Percentiles rank a stretch among this genome's conserved stretches.
Conservation (phyloP, 1,140 invertebrate genomes). For the Melanaphis sacchari region DNA sequence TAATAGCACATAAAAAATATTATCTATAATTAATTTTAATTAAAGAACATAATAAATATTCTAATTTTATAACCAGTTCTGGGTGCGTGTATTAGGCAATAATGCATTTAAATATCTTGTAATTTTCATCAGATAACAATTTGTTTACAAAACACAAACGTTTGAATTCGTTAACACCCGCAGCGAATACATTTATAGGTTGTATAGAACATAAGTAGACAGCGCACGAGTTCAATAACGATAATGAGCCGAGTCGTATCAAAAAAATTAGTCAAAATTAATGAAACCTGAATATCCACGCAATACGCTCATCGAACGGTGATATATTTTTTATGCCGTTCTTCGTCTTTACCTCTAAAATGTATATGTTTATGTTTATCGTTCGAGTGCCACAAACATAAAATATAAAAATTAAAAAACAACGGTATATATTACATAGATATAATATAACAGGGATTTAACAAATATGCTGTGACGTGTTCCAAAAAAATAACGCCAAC, state of each 20-base stretch:
- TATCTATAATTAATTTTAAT: background rate
- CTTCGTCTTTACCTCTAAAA: background rate
- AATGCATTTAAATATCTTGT: background rate
- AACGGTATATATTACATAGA: no score
- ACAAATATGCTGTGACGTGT: background rate
- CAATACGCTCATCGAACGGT: background rate
- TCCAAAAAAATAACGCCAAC: background rate
- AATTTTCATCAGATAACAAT: conserved; percentile 15
- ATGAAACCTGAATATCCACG: background rate
- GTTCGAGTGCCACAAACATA: no score
- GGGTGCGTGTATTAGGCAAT: background rate
- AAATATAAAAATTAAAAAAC: background rate
- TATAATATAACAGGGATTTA: background rate
- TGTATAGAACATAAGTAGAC: background rate
- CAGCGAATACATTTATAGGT: background rate
- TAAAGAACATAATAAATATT: background rate
- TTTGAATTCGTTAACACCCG: background rate
- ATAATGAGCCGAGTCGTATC: background rate
- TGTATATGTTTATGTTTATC: background rate
- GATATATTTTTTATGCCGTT: background rate
- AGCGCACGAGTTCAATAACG: background rate
- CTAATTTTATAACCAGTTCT: conserved; percentile 1
- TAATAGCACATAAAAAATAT: background rate
- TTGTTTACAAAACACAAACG: background rate
- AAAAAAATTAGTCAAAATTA: background rate